These are phyloP conservation scores for Podargus strigoides DNA, from an alignment of 2,797 vertebrate genomes.

Conservation along the genomic window DNA sequence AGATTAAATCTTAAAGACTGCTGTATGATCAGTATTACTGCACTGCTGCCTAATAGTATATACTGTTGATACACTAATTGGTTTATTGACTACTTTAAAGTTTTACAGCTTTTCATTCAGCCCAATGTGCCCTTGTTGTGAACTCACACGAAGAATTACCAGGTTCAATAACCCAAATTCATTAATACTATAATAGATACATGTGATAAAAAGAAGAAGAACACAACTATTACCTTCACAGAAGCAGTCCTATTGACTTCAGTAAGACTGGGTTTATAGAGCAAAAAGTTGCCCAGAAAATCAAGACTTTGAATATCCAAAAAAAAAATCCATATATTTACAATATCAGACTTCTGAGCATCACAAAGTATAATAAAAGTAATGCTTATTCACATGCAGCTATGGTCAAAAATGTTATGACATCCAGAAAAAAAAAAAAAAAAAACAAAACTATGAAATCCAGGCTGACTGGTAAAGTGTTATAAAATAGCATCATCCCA, in stretches of 20 bases:
- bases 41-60: slow-evolving; percentile 30
- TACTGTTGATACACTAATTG: slow-evolving; percentile 78
- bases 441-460: neutral
- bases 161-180: slow-evolving; percentile 58
- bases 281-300: neutral
- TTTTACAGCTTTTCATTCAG: slow-evolving; percentile 65
- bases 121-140: slow-evolving; percentile 57
- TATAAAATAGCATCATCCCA: neutral
- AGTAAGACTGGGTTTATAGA: neutral
- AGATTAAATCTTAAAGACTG: slow-evolving; percentile 7
- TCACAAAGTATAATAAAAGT: neutral
- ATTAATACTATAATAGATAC: slow-evolving; percentile 4
- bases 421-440: neutral
- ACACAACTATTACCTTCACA: neutral
- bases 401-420: neutral
- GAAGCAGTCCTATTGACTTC: neutral
- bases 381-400: neutral
- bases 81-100: slow-evolving; percentile 74
- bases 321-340: neutral
- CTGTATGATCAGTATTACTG: slow-evolving; percentile 28
- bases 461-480: neutral
- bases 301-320: neutral
- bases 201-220: slow-evolving; percentile 26
- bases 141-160: slow-evolving; percentile 45
- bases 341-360: neutral